Evolutionary conservation across 2,888 invertebrate species (phyloP).

Genomic region (Brenthis hecate): DNA sequence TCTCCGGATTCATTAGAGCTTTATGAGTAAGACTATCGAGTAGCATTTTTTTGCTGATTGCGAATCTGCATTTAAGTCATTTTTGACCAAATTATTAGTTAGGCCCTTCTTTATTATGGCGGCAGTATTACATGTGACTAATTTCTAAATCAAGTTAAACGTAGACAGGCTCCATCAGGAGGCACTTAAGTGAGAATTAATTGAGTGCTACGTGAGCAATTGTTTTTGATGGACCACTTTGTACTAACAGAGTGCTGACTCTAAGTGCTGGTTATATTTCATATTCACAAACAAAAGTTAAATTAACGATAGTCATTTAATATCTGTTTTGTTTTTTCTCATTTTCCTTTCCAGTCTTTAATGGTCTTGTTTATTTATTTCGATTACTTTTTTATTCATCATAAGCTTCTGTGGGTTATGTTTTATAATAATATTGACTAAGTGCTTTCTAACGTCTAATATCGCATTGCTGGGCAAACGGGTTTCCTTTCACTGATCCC

Average conservation of each 20-base stretch:
- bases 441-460: no score
- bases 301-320: slow-evolving; percentile 7
- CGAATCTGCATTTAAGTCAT: no score
- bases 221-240: slow-evolving; percentile 25
- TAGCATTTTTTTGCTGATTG: no score
- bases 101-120: no score
- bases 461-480: no score
- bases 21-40: no score
- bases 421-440: no score
- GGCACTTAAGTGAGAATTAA: slow-evolving; percentile 25
- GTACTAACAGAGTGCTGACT: slow-evolving; percentile 13
- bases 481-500: no score
- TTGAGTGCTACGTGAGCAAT: slow-evolving; percentile 22
- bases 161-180: slow-evolving; percentile 23
- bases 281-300: slow-evolving; percentile 17
- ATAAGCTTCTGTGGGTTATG: neutral
- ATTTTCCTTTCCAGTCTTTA: neutral
- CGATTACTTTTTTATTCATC: neutral
- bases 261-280: slow-evolving; percentile 23
- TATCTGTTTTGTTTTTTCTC: neutral
- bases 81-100: no score
- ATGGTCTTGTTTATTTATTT: neutral
- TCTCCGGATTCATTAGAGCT: no score
- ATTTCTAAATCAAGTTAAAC: slow-evolving; percentile 20
- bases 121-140: slow-evolving; percentile 5